Evolutionary conservation across 1,140 invertebrate genomes (phyloP).

Genomic region (Rhyzopertha dominica): DNA sequence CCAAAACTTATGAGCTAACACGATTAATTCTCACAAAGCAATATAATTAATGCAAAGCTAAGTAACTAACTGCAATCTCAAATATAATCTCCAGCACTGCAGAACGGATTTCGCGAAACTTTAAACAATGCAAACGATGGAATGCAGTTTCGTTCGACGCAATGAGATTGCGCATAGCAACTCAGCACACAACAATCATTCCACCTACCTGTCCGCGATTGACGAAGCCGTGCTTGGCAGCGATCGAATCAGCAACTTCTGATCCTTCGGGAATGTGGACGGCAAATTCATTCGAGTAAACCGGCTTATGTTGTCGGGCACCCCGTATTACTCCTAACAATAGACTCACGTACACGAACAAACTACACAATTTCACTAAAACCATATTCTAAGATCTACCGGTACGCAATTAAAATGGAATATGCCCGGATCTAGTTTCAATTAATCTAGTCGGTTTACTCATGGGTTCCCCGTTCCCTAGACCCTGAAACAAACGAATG

Average conservation of each 20-base stretch:
- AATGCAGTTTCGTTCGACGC: too few species aligned
- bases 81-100: too few species aligned
- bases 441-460: constrained; percentile 2
- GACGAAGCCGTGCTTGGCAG: constrained; percentile 64
- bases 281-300: constrained; percentile 76
- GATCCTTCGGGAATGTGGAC: constrained; percentile 64
- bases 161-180: neutral
- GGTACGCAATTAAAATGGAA: constrained; percentile 5
- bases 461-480: constrained; percentile 9
- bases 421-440: constrained; percentile 3
- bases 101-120: too few species aligned
- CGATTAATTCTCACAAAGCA: too few species aligned
- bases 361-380: constrained; percentile 18
- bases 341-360: constrained; percentile 10
- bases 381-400: constrained; percentile 11
- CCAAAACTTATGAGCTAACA: too few species aligned
- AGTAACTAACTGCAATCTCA: too few species aligned
- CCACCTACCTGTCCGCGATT: constrained; percentile 68
- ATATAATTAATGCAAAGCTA: too few species aligned
- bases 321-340: neutral
- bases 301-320: constrained; percentile 25
- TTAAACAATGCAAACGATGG: too few species aligned
- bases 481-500: constrained; percentile 8
- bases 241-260: constrained; percentile 55
- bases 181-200: too few species aligned